phyloP scores from a whole-genome alignment of 64 coral and sea anemone genomes.

The Pocillopora verrucosa region DNA sequence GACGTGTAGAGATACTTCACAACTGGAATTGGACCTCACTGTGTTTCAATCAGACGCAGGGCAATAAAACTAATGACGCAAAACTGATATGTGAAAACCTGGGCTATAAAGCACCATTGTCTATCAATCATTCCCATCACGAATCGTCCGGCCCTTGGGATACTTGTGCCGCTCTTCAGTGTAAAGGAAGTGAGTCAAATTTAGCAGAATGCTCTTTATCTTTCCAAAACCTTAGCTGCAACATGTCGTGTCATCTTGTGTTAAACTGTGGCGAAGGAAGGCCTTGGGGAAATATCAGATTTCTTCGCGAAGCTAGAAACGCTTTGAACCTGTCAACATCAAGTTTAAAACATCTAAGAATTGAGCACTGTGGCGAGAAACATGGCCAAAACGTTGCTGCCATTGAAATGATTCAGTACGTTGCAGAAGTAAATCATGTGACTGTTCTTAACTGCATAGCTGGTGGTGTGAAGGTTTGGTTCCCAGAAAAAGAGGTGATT shows the following conservation, averaged over 20 bases:
- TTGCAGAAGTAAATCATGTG: constrained; percentile 3
- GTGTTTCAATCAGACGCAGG: background rate
- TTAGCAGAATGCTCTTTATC: constrained; percentile 32
- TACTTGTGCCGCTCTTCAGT: background rate
- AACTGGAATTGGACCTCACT: constrained; percentile 11
- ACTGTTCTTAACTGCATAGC: background rate
- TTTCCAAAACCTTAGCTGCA: background rate
- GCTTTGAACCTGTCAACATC: background rate
- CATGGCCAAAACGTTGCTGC: background rate
- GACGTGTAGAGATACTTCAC: background rate
- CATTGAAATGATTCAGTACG: background rate
- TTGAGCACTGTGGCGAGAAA: constrained; percentile 17
- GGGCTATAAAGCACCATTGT: background rate
- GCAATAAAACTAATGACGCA: background rate
- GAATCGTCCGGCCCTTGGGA: background rate
- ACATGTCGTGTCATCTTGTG: background rate
- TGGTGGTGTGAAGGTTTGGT: background rate
- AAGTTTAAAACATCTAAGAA: background rate
- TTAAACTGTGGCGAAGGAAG: constrained; percentile 5
- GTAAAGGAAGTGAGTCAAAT: constrained; percentile 57
- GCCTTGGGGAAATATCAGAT: constrained; percentile 74
- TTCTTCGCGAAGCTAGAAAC: constrained; percentile 12
- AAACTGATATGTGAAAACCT: constrained; percentile 18
- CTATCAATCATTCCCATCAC: background rate
- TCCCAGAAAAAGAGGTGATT: background rate